A percentile compares a stretch with the other conserved stretches of the same genome.
Evolutionary conservation across 1,140 invertebrate genomes (phyloP).

Genomic region (Drosophila auraria): DNA sequence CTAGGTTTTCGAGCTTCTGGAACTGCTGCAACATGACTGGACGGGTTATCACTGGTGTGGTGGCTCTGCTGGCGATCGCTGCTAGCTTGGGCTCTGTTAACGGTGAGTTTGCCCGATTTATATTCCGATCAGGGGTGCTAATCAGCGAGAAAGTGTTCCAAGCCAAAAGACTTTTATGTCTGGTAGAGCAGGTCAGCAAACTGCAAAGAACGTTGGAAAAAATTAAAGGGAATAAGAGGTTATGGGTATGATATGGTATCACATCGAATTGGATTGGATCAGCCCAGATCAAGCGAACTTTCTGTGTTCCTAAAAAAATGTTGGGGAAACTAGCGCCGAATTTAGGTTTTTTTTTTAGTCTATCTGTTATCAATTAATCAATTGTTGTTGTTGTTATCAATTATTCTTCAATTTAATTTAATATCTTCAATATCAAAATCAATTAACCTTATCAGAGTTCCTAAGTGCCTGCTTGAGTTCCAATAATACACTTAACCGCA

Average conservation of each 20-base stretch:
- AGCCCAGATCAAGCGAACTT: too few relatives aligned
- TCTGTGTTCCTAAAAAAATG: too few relatives aligned
- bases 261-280: too few relatives aligned
- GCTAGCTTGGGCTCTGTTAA: conserved; percentile 40
- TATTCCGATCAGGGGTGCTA: conserved; percentile 60
- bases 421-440: conserved; percentile 8
- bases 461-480: conserved; percentile 24
- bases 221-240: too few relatives aligned
- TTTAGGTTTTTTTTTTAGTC: too few relatives aligned
- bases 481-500: conserved; percentile 5
- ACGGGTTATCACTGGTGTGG: conserved; percentile 35
- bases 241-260: too few relatives aligned
- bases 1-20: conserved; percentile 2
- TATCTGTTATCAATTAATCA: too few relatives aligned
- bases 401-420: neutral
- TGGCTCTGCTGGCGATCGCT: conserved; percentile 41
- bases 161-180: conserved; percentile 5
- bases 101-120: conserved; percentile 60
- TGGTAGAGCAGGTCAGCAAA: conserved; percentile 14
- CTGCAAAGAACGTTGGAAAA: too few relatives aligned
- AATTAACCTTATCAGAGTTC: conserved; percentile 28
- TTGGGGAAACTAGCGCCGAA: too few relatives aligned
- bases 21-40: conserved; percentile 62
- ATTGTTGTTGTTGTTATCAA: too few relatives aligned
- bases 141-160: conserved; percentile 51